These are phyloP conservation scores for Xiphorhynchus elegans DNA, from an alignment of 2,113 vertebrate species.

Conservation along the genomic window DNA sequence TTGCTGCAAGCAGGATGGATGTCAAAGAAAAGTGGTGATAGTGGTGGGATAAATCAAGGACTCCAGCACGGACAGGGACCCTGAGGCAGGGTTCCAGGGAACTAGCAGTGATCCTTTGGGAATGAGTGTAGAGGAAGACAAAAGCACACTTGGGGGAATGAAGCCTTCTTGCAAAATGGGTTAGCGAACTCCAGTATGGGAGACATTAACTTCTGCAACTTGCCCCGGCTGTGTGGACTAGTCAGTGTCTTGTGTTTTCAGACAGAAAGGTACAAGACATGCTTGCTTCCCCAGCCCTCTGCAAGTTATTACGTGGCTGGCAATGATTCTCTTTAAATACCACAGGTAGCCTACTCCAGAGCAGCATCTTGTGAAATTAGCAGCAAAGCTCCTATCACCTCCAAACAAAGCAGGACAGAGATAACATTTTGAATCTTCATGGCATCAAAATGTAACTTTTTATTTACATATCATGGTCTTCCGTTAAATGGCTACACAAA, in stretches of 20 bases:
- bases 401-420: neutral
- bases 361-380: neutral
- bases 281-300: neutral
- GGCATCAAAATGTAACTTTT: neutral
- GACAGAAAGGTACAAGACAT: neutral
- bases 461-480: neutral
- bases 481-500: neutral
- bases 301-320: neutral
- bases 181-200: neutral
- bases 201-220: neutral
- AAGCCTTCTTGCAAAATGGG: neutral
- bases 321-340: neutral
- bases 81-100: neutral
- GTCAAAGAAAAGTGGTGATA: neutral
- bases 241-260: neutral
- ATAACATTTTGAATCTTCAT: neutral
- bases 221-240: neutral
- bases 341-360: neutral
- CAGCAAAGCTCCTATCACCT: neutral
- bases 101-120: neutral
- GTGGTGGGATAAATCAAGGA: neutral
- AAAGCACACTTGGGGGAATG: neutral
- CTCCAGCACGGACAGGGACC: neutral
- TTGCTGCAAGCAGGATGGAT: neutral
- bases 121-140: neutral